Percentiles rank a stretch among this genome's conserved stretches.
Evolutionary conservation across 2,797 vertebrate genomes (phyloP).

Genomic region (Babyrousa celebensis): DNA sequence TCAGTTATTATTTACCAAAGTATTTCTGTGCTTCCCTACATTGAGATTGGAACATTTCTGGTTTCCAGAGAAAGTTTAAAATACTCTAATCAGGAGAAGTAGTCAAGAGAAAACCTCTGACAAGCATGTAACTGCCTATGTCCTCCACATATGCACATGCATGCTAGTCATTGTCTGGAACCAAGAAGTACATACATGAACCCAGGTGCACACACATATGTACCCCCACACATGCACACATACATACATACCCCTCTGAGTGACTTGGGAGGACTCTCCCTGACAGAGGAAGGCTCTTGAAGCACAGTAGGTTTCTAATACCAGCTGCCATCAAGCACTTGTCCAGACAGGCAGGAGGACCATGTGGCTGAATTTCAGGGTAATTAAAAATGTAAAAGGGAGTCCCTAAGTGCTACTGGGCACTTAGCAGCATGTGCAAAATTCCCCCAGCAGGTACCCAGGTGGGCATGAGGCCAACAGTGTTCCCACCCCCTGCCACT

Average conservation of each 20-base stretch:
- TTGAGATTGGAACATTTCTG: background rate
- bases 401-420: constrained; percentile 85
- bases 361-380: constrained; percentile 81
- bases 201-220: background rate
- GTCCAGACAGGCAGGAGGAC: constrained; percentile 78
- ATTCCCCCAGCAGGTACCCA: constrained; percentile 85
- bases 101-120: constrained; percentile 1
- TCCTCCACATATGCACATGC: background rate
- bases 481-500: constrained; percentile 65
- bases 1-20: background rate
- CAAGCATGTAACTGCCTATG: background rate
- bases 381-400: constrained; percentile 85
- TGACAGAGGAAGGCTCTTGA: constrained; percentile 66
- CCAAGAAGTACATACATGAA: background rate
- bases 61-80: constrained; percentile 7
- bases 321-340: constrained; percentile 79
- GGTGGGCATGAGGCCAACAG: constrained; percentile 80
- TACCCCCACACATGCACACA: background rate
- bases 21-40: background rate
- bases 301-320: constrained; percentile 81
- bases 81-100: background rate
- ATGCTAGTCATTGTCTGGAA: background rate
- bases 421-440: constrained; percentile 82
- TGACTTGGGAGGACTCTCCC: constrained; percentile 78
- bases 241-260: background rate